A percentile compares a stretch with the other conserved stretches of the same genome.
Evolutionary conservation across 2,797 vertebrate genomes (phyloP).

Genomic region (Sebastes variabilis): DNA sequence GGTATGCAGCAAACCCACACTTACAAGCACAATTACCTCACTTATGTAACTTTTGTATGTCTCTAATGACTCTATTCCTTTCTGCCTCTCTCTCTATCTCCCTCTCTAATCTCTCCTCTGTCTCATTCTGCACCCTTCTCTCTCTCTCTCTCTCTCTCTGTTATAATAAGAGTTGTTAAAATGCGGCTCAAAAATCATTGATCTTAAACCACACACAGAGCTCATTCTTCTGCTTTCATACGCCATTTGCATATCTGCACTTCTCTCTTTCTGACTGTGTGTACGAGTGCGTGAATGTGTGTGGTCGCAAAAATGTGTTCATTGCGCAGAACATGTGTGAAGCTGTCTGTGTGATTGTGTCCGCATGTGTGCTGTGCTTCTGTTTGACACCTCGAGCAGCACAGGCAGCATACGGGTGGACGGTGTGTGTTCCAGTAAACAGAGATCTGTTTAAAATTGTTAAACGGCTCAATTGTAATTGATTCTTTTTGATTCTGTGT

Average conservation of each 20-base stretch:
- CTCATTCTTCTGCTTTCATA: conserved; percentile 55
- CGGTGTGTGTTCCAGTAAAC: background rate
- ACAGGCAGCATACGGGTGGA: conserved; percentile 15
- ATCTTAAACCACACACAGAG: conserved; percentile 42
- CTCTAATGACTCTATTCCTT: conserved; percentile 8
- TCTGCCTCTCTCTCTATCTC: background rate
- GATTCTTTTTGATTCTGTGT: background rate
- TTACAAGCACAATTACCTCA: background rate
- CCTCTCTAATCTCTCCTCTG: background rate
- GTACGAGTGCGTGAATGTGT: background rate
- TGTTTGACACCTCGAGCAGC: conserved; percentile 25
- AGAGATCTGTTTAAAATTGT: background rate
- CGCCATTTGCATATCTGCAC: conserved; percentile 53
- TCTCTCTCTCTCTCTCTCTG: background rate
- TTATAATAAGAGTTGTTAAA: conserved; percentile 28
- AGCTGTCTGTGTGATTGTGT: background rate
- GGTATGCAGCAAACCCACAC: conserved; percentile 5
- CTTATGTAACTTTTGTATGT: conserved; percentile 17
- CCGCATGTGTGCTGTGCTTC: background rate
- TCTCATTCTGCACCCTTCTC: background rate
- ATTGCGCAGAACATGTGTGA: background rate
- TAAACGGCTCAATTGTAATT: conserved; percentile 3
- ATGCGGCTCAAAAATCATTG: conserved; percentile 29
- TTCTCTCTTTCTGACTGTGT: conserved; percentile 14
- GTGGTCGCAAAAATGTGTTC: conserved; percentile 1